Conservation (phyloP, 2,797 vertebrate species). For the Mastacembelus armatus region DNA sequence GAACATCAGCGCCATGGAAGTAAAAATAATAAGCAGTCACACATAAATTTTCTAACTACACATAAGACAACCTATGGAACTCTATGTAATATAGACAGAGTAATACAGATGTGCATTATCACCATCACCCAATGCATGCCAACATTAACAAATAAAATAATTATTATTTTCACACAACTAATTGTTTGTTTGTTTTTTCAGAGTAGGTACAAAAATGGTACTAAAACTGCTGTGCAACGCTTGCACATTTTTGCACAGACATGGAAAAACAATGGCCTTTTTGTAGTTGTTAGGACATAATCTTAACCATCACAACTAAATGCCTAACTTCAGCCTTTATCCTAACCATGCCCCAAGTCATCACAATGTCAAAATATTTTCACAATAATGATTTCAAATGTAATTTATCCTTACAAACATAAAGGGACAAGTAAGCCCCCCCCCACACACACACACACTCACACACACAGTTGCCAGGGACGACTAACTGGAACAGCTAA, state of each 20-base stretch:
- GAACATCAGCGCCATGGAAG: not conserved
- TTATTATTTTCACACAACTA: conserved; percentile 46
- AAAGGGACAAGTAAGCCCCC: too few relatives aligned
- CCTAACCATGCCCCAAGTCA: too few relatives aligned
- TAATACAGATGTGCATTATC: too few relatives aligned
- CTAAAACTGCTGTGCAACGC: conserved; percentile 33
- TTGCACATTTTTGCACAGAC: not conserved
- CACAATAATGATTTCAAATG: too few relatives aligned
- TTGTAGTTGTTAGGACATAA: too few relatives aligned
- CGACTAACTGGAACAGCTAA: conserved; percentile 67
- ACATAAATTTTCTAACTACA: conserved; percentile 28
- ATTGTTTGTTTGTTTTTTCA: conserved; percentile 27
- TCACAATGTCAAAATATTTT: too few relatives aligned
- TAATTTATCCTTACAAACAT: too few relatives aligned
- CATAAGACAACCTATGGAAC: not conserved
- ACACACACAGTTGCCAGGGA: conserved; percentile 18
- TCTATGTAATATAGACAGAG: conserved; percentile 15
- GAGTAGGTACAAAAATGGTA: conserved; percentile 26
- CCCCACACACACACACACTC: conserved; percentile 3
- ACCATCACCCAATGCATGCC: too few relatives aligned
- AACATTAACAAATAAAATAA: conserved; percentile 27
- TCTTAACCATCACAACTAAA: too few relatives aligned
- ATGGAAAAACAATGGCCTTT: too few relatives aligned
- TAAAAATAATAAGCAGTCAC: conserved; percentile 18
- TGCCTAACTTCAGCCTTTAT: too few relatives aligned